Conservation (phyloP, 2,113 vertebrate genomes). For the Alouatta palliata region DNA sequence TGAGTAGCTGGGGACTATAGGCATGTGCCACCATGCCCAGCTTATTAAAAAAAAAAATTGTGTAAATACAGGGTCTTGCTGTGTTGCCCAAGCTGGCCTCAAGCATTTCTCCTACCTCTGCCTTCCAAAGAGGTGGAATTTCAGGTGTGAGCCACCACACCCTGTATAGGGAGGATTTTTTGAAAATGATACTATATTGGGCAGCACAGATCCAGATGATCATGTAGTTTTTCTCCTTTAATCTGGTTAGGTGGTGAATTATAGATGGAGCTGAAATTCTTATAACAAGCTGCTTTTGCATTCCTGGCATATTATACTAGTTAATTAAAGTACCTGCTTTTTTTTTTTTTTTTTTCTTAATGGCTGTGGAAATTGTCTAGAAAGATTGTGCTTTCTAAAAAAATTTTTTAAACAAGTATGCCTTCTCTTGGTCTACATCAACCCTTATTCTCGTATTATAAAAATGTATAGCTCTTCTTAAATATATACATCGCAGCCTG, state of each 20-base stretch:
- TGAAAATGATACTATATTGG: background rate
- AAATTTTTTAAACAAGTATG: background rate
- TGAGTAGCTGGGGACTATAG: no score
- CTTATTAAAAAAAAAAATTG: no score
- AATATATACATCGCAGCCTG: background rate
- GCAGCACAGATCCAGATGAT: background rate
- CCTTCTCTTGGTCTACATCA: background rate
- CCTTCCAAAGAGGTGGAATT: no score
- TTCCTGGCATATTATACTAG: background rate
- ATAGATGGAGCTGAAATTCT: constrained; percentile 2
- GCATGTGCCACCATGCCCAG: no score
- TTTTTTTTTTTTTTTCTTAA: background rate
- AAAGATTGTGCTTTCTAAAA: background rate
- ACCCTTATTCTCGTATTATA: background rate
- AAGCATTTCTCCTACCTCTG: no score
- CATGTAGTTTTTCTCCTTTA: background rate
- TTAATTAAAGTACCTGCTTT: background rate
- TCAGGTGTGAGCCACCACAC: no score
- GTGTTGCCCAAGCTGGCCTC: no score
- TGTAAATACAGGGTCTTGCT: no score
- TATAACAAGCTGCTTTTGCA: background rate
- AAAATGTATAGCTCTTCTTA: background rate
- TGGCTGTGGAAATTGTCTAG: background rate
- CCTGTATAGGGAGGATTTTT: no score
- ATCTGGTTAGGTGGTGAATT: background rate